These are phyloP conservation scores for Actinia equina DNA, from an alignment of 64 coral and sea anemone genomes.

Conservation along the genomic window DNA sequence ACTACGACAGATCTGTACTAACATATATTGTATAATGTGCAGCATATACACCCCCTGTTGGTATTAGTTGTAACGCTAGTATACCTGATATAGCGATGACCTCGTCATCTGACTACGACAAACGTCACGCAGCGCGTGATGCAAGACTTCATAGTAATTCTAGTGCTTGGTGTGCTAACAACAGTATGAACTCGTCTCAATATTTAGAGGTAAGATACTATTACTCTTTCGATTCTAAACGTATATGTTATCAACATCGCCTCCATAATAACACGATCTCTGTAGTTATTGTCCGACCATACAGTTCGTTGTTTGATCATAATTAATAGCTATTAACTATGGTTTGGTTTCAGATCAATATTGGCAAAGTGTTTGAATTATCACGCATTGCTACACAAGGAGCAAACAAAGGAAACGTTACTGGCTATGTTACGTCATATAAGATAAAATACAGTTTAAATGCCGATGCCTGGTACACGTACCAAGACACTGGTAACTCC, in stretches of 20 bases:
- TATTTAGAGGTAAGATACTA: background rate
- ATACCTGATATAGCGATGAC: background rate
- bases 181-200: background rate
- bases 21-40: background rate
- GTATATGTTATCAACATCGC: background rate
- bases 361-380: conserved; percentile 13
- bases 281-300: background rate
- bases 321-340: no score
- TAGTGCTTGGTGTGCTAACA: conserved; percentile 19
- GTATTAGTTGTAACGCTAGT: background rate
- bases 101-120: background rate
- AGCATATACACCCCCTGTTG: background rate
- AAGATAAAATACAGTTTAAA: background rate
- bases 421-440: conserved; percentile 22
- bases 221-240: background rate
- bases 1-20: background rate
- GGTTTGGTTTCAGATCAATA: background rate
- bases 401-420: background rate
- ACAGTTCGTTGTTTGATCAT: no score
- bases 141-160: background rate
- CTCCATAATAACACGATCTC: background rate
- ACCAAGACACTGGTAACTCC: background rate
- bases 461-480: background rate
- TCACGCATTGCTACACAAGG: conserved; percentile 21
- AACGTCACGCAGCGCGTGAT: background rate